Evolutionary conservation across 2,888 invertebrate species (phyloP).

Genomic region (Papilio elwesi): DNA sequence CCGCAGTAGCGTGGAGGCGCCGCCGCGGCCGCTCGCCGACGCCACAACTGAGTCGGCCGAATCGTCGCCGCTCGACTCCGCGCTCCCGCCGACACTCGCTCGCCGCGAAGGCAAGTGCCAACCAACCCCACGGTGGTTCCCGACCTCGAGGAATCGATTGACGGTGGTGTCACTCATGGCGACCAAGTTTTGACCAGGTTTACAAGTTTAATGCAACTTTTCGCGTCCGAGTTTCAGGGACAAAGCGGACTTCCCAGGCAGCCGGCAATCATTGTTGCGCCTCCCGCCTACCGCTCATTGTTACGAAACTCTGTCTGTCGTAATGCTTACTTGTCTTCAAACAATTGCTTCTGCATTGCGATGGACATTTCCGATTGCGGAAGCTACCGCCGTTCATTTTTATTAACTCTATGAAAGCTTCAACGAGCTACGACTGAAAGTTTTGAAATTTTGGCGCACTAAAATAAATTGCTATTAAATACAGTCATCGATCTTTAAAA

Average conservation of each 20-base stretch:
- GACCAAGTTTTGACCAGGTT: conserved; percentile 43
- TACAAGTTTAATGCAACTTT: conserved; percentile 51
- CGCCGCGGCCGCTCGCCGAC: conserved; percentile 75
- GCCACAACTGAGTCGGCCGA: conserved; percentile 60
- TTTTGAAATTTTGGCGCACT: background rate
- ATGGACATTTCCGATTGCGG: conserved; percentile 26
- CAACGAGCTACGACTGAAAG: background rate
- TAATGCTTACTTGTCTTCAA: conserved; percentile 49
- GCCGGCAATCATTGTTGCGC: conserved; percentile 52
- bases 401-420: background rate
- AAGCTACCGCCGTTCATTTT: background rate
- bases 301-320: conserved; percentile 54
- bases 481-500: conserved; percentile 33
- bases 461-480: conserved; percentile 2
- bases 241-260: conserved; percentile 50
- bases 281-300: conserved; percentile 51
- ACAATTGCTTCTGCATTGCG: conserved; percentile 51
- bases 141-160: conserved; percentile 38
- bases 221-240: conserved; percentile 50
- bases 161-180: conserved; percentile 18
- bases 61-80: conserved; percentile 56
- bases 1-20: conserved; percentile 82
- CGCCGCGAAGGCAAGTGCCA: conserved; percentile 35
- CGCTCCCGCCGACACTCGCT: conserved; percentile 34
- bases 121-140: conserved; percentile 32